Base-by-base conservation (phyloP, 2,797 vertebrate species). In the Aplochiton taeniatus region DNA sequence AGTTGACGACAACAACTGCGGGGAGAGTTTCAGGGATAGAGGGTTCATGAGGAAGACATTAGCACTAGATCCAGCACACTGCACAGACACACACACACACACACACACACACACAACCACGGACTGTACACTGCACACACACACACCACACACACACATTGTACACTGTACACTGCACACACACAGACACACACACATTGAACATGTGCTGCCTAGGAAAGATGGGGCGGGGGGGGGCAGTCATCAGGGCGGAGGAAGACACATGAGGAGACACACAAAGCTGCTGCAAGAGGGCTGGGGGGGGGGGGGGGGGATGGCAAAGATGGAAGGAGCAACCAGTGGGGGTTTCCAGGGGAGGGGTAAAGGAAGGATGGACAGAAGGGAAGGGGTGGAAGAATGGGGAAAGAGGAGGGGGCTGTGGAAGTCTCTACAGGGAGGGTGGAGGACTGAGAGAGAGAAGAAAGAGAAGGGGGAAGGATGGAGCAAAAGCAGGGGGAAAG, bases 81-180 rank as follows among this genome's bases (percentile, higher is more conserved):
- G 31, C 31, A 31, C 45, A 52, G n/a, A 63, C 48, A 53, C 41
- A 54, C n/a, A 64, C 8, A 13, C 62, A 13, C n/a, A 53, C 4
- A 46, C 43, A 19, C 17, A 31, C 31, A 3, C 31, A 31, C n/a
- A n/a, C n/a, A n/a, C n/a, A n/a, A n/a, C n/a, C n/a, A n/a, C n/a
- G n/a, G n/a, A n/a, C n/a, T n/a, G n/a, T n/a, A n/a, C 45, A 52
- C 61, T n/a, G 51, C 48, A 53, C 41, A 54, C n/a, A 64, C 8
- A 13, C 62, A 13, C 42, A 41, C 14, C n/a, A 53, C 4, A 46
- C 43, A 19, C 17, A 31, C 31, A 3, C 31, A 31, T 2, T 2
- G 31, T 6, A 31, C 31, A 31, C 31, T 31, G 31, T 6, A 31
- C 45, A 52, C 61, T n/a, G 51, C 48, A 53, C 41, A 54, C n/a